phyloP scores from a whole-genome alignment of 2,113 vertebrate species.

The Triplophysa rosa region DNA sequence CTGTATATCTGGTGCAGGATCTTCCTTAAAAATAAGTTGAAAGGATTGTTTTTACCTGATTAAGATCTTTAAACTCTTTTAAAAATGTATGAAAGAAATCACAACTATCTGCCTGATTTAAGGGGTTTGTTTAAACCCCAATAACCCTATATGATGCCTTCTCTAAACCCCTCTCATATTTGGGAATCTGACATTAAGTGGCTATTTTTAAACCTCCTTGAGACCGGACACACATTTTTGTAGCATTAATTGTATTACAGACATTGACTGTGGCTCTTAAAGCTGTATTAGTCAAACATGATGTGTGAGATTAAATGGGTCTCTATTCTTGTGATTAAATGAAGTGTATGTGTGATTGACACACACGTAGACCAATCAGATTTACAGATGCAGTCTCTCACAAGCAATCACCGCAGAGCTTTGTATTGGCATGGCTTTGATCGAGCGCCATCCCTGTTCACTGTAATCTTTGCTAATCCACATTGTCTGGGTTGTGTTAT shows the following conservation, averaged over 20 bases:
- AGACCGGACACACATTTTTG: neutral
- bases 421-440: slow-evolving; percentile 5
- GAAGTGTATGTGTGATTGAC: slow-evolving; percentile 24
- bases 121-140: too few species aligned
- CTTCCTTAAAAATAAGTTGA: too few species aligned
- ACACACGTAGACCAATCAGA: slow-evolving; percentile 8
- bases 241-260: slow-evolving; percentile 55
- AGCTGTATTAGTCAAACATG: slow-evolving; percentile 51
- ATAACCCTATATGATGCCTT: too few species aligned
- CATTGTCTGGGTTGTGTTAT: neutral
- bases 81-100: too few species aligned
- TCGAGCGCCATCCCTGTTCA: neutral
- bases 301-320: neutral
- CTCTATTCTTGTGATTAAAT: slow-evolving; percentile 55
- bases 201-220: too few species aligned
- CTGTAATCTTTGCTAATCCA: slow-evolving; percentile 32
- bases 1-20: too few species aligned
- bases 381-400: neutral
- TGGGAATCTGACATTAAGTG: neutral
- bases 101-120: too few species aligned
- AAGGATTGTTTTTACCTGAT: too few species aligned
- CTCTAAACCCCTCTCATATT: too few species aligned
- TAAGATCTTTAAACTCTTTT: too few species aligned
- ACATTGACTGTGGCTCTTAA: slow-evolving; percentile 42
- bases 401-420: neutral